Percentiles rank a stretch among this genome's conserved stretches.
These are phyloP conservation scores for Parasteatoda lunata DNA, from an alignment of 2,888 invertebrate species.

Conservation along the genomic window DNA sequence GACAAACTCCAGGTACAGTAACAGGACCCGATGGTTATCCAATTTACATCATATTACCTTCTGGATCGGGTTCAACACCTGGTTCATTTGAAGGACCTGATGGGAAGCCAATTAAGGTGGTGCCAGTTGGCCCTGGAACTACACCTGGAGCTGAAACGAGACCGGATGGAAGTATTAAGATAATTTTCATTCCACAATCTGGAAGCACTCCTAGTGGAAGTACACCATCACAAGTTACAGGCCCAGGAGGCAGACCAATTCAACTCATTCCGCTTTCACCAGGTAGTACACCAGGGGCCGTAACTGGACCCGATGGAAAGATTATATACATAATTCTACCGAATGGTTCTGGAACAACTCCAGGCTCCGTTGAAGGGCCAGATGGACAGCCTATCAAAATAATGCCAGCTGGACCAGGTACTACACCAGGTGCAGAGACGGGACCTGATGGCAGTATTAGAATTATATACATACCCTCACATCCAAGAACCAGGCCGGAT, in stretches of 20 bases:
- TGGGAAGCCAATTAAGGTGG: conserved; percentile 13
- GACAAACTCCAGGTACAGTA: conserved; percentile 3
- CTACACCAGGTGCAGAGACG: background rate
- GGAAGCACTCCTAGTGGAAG: background rate
- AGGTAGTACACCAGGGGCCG: background rate
- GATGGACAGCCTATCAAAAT: background rate
- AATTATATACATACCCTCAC: background rate
- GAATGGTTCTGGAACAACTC: background rate
- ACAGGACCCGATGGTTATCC: conserved; percentile 14
- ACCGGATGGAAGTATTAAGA: background rate
- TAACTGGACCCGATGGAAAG: background rate
- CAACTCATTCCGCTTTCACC: background rate
- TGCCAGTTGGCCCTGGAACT: conserved; percentile 17
- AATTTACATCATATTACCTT: background rate
- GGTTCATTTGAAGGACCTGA: conserved; percentile 16
- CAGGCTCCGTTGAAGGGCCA: background rate
- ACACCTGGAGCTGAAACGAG: background rate
- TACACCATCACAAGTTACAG: background rate
- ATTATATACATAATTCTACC: background rate
- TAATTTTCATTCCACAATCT: background rate
- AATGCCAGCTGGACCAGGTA: background rate
- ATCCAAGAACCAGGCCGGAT: background rate
- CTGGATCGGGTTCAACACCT: conserved; percentile 14
- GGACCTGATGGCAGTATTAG: background rate
- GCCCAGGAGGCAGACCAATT: background rate